Conservation (phyloP, 2,797 vertebrate genomes). For the Prunella strophiata region DNA sequence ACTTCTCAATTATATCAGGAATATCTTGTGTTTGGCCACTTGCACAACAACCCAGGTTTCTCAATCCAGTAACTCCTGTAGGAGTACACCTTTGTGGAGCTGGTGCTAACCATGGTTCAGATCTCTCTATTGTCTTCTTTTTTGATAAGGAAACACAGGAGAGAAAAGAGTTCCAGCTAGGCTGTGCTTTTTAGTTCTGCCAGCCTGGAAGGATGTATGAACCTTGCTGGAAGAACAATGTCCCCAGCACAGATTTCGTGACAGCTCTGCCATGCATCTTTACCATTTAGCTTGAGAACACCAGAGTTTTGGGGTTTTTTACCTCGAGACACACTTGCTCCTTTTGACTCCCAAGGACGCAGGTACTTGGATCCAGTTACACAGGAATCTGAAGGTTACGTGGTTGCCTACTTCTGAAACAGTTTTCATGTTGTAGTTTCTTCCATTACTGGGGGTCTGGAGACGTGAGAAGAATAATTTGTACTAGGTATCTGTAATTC, state of each 20-base stretch:
- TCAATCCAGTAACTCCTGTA: not conserved
- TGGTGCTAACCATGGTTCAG: not conserved
- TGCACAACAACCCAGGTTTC: not conserved
- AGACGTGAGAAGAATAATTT: not conserved
- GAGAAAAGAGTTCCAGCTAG: not conserved
- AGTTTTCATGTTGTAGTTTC: not conserved
- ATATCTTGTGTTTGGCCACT: not conserved
- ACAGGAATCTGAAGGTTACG: not conserved
- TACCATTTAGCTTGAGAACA: not conserved
- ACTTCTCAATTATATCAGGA: not conserved
- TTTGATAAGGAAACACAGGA: not conserved
- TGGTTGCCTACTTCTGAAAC: not conserved
- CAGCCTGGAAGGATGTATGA: rapidly evolving
- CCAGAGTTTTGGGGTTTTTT: not conserved
- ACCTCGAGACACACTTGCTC: not conserved
- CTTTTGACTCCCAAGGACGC: not conserved
- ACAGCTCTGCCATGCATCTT: not conserved
- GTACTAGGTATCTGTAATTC: not conserved
- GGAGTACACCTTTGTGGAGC: not conserved
- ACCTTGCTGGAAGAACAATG: not conserved
- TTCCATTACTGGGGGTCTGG: not conserved
- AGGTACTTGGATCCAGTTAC: not conserved
- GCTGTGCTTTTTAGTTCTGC: not conserved
- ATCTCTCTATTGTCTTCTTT: not conserved
- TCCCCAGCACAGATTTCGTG: not conserved